Conservation (phyloP, 1,140 invertebrate species). For the Tetragnatha versicolor region DNA sequence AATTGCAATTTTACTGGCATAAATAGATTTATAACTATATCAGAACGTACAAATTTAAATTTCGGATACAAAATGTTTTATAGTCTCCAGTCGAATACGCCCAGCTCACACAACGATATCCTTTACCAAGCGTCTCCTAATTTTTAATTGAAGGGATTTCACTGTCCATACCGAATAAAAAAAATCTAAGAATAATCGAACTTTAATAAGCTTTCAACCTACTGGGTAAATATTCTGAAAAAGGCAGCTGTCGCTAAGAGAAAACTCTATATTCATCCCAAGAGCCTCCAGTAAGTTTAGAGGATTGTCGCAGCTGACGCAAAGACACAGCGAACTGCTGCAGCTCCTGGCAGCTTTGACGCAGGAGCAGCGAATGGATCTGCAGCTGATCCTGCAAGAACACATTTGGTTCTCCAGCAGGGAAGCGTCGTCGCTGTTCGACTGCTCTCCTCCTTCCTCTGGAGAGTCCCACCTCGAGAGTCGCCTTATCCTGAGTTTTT, state of each 20-base stretch:
- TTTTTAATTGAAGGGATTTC: no score
- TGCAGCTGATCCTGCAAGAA: conserved; percentile 49
- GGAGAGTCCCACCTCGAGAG: conserved; percentile 15
- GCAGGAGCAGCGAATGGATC: conserved; percentile 46
- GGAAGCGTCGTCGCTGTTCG: not conserved
- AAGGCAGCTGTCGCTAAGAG: conserved; percentile 32
- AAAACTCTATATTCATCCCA: conserved; percentile 25
- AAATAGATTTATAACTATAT: no score
- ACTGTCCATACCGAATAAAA: no score
- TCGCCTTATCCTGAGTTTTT: not conserved
- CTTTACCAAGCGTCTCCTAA: no score
- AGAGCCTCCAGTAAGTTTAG: conserved; percentile 48
- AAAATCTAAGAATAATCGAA: no score
- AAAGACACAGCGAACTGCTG: conserved; percentile 35
- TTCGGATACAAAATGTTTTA: no score
- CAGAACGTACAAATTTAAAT: no score
- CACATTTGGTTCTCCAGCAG: conserved; percentile 20
- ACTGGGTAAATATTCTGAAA: conserved; percentile 53
- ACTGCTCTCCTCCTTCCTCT: not conserved
- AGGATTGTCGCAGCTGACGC: conserved; percentile 51
- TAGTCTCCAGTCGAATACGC: no score
- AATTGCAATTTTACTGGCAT: no score
- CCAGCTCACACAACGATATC: no score
- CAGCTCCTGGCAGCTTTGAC: conserved; percentile 51
- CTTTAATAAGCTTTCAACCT: no score